A percentile compares a stretch with the other conserved stretches of the same genome.
These are phyloP conservation scores for Gasterosteus nipponicus DNA, from an alignment of 2,113 vertebrate species.

Conservation along the genomic window DNA sequence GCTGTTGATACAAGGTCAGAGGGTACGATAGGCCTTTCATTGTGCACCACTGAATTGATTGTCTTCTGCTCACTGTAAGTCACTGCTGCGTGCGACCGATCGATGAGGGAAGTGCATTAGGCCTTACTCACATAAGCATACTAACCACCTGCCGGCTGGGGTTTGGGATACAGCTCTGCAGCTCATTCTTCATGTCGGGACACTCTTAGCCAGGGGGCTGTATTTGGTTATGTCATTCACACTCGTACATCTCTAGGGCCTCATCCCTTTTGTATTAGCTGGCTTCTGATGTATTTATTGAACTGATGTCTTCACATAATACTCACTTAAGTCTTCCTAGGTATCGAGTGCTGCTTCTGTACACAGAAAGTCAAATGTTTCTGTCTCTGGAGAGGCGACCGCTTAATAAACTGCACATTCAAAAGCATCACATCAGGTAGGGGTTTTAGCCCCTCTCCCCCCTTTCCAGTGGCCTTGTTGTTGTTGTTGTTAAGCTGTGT, in stretches of 20 bases:
- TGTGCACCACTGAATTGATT: neutral
- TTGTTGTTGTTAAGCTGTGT: neutral
- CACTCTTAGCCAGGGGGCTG: too few relatives aligned
- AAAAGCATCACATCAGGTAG: neutral
- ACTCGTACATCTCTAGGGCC: neutral
- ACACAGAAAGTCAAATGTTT: neutral
- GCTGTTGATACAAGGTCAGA: constrained; percentile 18
- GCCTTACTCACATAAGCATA: neutral
- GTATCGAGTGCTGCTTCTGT: neutral
- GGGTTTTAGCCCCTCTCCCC: neutral
- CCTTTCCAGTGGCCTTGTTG: neutral
- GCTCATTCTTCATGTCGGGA: neutral
- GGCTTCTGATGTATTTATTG: constrained; percentile 1
- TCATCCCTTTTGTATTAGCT: neutral
- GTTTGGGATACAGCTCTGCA: neutral
- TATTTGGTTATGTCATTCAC: neutral
- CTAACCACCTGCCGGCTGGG: neutral
- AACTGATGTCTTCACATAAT: neutral
- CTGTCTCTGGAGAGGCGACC: neutral
- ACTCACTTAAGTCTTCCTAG: neutral
- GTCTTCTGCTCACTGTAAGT: neutral
- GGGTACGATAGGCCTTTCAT: neutral
- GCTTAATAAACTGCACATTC: neutral
- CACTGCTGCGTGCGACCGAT: neutral
- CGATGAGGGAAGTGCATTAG: neutral